Evolutionary conservation across 2,113 vertebrate genomes (phyloP), one percentile per base, ranked within the genome.

Genomic region (Enhydra lutris): DNA sequence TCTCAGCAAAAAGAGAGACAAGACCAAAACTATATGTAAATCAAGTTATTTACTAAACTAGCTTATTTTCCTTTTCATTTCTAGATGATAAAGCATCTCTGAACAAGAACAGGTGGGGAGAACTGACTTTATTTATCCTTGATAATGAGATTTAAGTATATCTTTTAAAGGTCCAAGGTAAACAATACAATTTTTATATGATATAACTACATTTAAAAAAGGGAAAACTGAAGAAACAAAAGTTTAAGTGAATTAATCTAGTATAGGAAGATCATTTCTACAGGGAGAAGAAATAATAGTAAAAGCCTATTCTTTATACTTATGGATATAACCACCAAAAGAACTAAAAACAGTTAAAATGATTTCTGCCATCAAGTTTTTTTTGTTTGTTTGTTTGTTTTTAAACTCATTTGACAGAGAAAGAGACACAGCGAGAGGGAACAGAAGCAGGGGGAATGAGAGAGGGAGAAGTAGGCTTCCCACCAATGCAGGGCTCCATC

Each of bases 181-280:
- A 88, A 95, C 45, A 82, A 74, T 69, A 29, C 42, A 42, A 95
- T 92, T 92, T 79, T 76, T 59, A 91, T 63, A 92, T 92, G 29
- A 42, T 34, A 74, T 39, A 87, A 67, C 17, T 57, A 92, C 20
- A 83, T 13, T 94, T 61, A 63, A 39, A 92, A 65, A 85, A 89
- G 4, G 11, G 1, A 91, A 11, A 87, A 47, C 20, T 47, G 67
- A 84, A 89, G n/a, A 50, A 17, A 59, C 26, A 76, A 26, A 73
- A 87, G 18, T 45, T 0, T 69, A 55, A 26, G 26, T 74, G 10
- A 74, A 42, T 63, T 65, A 59, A 74, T 84, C 57, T 88, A 36
- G 6, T 42, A 39, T 17, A 42, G n/a, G 13, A 81, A 61, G 31
- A 88, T 84, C 65, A 39, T 23, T 0, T 73, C 57, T 85, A 31